A percentile compares a stretch with the other conserved stretches of the same genome.
Evolutionary conservation across 2,797 vertebrate species (phyloP).

Genomic region (Coreius guichenoti): DNA sequence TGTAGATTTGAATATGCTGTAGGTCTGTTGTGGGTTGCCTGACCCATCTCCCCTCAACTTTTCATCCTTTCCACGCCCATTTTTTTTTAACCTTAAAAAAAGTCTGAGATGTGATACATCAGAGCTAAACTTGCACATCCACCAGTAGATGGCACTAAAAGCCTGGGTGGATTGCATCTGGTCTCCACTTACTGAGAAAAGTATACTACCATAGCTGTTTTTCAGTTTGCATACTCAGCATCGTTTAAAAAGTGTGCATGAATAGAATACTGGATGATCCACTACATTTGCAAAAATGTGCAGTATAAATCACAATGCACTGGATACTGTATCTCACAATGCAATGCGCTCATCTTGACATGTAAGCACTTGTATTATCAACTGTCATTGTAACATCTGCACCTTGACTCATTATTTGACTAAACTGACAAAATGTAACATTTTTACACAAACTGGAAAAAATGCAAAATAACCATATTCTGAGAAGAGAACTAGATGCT

Average conservation of each 20-base stretch:
- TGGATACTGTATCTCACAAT: neutral
- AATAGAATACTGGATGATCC: neutral
- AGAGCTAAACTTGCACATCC: neutral
- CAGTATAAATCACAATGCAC: neutral
- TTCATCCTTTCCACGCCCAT: neutral
- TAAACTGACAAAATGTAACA: neutral
- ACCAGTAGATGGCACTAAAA: conserved; percentile 47
- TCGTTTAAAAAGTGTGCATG: neutral
- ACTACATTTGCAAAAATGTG: neutral
- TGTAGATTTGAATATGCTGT: neutral
- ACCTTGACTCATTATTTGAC: neutral
- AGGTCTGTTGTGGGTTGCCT: neutral
- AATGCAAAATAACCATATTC: neutral
- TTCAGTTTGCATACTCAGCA: neutral
- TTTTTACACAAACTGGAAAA: neutral
- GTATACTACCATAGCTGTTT: neutral
- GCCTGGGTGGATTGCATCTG: neutral
- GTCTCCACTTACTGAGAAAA: neutral
- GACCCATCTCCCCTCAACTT: neutral
- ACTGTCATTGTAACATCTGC: neutral
- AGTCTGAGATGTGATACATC: neutral
- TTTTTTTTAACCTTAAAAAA: neutral
- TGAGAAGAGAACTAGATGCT: neutral
- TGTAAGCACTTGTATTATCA: neutral
- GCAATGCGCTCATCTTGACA: neutral